Evolutionary conservation across 37 sponge, comb jelly and placozoan species (phyloP).

Genomic region (Petrosia ficiformis): DNA sequence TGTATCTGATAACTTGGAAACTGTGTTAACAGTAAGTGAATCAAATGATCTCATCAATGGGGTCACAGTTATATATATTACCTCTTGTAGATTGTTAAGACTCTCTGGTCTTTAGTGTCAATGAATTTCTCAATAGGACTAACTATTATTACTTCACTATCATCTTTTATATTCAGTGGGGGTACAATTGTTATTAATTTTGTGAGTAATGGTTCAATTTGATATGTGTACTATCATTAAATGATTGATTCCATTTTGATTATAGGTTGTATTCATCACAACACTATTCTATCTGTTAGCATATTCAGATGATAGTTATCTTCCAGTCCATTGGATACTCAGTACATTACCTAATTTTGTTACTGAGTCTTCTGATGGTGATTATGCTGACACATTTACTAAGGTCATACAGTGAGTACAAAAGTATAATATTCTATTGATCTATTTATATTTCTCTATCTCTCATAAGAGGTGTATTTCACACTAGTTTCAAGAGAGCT

Average conservation of each 20-base stretch:
- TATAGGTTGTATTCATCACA: slow-evolving; percentile 87
- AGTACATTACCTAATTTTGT: slow-evolving; percentile 49
- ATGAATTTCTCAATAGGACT: slow-evolving; percentile 31
- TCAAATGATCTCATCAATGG: background rate
- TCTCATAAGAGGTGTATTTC: slow-evolving; percentile 80
- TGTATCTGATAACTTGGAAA: slow-evolving; percentile 29
- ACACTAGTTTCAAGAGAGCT: slow-evolving; percentile 71
- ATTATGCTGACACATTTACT: slow-evolving; percentile 37
- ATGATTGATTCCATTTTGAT: background rate
- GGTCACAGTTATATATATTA: background rate
- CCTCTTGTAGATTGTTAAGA: slow-evolving; percentile 35
- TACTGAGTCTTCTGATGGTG: background rate
- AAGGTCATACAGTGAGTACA: slow-evolving; percentile 35
- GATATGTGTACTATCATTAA: too few relatives aligned
- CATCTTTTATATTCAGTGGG: slow-evolving; percentile 3
- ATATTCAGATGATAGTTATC: slow-evolving; percentile 74
- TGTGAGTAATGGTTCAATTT: background rate
- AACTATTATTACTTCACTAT: background rate
- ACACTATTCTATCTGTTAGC: slow-evolving; percentile 91
- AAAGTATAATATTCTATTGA: background rate
- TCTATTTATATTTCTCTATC: background rate
- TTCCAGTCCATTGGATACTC: slow-evolving; percentile 60
- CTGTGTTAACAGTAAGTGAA: slow-evolving; percentile 32
- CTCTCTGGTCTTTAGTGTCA: slow-evolving; percentile 42
- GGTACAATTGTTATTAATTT: background rate